phyloP scores from a whole-genome alignment of 2,888 invertebrate genomes.

The Acholoe squamosa region DNA sequence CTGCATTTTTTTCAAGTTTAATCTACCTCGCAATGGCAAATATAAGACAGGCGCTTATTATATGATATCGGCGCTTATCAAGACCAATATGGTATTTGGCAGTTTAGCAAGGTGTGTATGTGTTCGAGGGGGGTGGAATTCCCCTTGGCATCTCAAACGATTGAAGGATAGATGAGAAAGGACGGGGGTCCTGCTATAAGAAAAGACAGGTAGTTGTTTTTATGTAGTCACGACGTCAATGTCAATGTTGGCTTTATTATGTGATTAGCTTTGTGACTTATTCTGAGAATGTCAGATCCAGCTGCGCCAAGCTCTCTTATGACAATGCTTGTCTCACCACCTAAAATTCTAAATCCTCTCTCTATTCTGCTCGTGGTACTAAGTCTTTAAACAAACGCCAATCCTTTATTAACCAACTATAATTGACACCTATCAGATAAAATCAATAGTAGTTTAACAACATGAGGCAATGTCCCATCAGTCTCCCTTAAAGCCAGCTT shows the following conservation, averaged over 20 bases:
- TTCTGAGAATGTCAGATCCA: background rate
- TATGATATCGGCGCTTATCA: no score
- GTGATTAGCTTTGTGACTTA: conserved; percentile 15
- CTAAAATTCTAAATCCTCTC: background rate
- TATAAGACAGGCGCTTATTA: no score
- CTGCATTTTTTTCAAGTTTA: no score
- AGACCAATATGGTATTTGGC: background rate
- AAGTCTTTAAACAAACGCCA: background rate
- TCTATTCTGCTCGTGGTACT: background rate
- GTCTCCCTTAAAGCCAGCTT: background rate
- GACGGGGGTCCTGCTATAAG: background rate
- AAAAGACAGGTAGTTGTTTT: background rate
- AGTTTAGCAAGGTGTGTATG: background rate
- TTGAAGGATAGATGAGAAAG: no score
- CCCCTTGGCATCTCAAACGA: background rate
- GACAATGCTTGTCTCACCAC: background rate
- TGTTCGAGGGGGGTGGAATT: background rate
- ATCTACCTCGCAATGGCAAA: no score
- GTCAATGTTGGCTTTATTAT: background rate
- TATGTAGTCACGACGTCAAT: background rate
- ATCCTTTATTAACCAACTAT: no score
- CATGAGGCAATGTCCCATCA: background rate
- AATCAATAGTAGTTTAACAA: background rate
- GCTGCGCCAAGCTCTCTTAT: background rate
- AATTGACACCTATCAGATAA: no score